These are phyloP conservation scores for Spatula versicolor DNA, from an alignment of 2,797 vertebrate genomes.

Conservation along the genomic window DNA sequence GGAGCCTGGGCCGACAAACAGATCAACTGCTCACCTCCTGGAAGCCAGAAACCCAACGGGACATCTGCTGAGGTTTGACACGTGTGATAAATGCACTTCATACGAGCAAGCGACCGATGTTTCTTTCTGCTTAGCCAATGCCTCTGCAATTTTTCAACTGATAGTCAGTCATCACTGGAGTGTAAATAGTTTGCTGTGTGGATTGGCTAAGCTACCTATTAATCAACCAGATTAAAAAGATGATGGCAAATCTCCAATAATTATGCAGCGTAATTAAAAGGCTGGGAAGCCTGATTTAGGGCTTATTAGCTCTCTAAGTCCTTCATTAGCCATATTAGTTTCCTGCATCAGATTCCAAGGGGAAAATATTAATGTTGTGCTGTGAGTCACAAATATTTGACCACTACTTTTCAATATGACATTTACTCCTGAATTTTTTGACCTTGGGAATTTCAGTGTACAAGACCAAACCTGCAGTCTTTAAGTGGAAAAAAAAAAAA, in stretches of 20 bases:
- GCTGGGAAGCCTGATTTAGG: slow-evolving; percentile 29
- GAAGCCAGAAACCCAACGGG: background rate
- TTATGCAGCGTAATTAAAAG: slow-evolving; percentile 40
- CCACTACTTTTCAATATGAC: background rate
- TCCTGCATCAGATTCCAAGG: background rate
- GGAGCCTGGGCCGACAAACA: background rate
- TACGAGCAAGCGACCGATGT: background rate
- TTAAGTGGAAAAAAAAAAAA: background rate
- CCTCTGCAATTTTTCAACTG: slow-evolving; percentile 9
- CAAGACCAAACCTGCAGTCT: background rate
- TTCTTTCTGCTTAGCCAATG: background rate
- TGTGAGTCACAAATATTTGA: background rate
- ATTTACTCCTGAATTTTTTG: background rate
- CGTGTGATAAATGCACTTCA: background rate
- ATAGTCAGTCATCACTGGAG: slow-evolving; percentile 1
- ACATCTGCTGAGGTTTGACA: background rate
- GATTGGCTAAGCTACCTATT: slow-evolving; percentile 30
- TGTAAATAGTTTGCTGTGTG: slow-evolving; percentile 1
- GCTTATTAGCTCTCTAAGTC: slow-evolving; percentile 37
- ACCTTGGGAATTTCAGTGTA: background rate
- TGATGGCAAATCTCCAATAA: slow-evolving; percentile 34
- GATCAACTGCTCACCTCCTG: background rate
- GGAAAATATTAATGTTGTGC: background rate
- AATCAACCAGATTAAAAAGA: slow-evolving; percentile 62
- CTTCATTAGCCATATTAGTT: slow-evolving; percentile 49